Percentiles rank a stretch among this genome's conserved stretches.
Conservation (phyloP, 2,797 vertebrate species). For the Anabas testudineus region DNA sequence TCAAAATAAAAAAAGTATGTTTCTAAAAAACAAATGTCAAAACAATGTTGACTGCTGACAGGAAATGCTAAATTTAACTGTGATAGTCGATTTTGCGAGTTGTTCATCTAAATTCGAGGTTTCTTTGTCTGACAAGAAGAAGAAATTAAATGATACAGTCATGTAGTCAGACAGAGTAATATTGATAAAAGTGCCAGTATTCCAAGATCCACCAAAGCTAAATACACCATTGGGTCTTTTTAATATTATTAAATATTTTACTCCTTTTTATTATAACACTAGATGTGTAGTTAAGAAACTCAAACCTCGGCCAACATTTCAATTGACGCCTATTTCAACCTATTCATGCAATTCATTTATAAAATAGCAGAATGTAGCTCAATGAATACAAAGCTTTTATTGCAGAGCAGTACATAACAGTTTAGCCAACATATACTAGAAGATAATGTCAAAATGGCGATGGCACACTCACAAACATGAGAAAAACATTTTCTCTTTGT, state of each 20-base stretch:
- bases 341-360: constrained; percentile 24
- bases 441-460: constrained; percentile 9
- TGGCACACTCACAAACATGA: not conserved
- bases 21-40: no score
- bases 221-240: not conserved
- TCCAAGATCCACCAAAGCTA: not conserved
- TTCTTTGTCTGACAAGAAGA: not conserved
- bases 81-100: not conserved
- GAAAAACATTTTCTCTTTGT: not conserved
- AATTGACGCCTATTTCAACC: constrained; percentile 25
- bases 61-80: not conserved
- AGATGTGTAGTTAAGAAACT: constrained; percentile 7
- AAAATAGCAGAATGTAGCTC: constrained; percentile 20
- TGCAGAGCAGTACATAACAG: not conserved
- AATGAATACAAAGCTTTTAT: constrained; percentile 17
- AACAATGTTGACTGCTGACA: no score
- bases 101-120: not conserved
- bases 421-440: not conserved
- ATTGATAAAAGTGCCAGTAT: not conserved
- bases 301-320: constrained; percentile 3
- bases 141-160: not conserved
- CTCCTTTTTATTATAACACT: not conserved
- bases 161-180: no score
- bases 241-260: constrained; percentile 4
- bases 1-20: no score